Evolutionary conservation across 2,888 invertebrate species (phyloP).

Genomic region (Pogonocherus hispidulus): DNA sequence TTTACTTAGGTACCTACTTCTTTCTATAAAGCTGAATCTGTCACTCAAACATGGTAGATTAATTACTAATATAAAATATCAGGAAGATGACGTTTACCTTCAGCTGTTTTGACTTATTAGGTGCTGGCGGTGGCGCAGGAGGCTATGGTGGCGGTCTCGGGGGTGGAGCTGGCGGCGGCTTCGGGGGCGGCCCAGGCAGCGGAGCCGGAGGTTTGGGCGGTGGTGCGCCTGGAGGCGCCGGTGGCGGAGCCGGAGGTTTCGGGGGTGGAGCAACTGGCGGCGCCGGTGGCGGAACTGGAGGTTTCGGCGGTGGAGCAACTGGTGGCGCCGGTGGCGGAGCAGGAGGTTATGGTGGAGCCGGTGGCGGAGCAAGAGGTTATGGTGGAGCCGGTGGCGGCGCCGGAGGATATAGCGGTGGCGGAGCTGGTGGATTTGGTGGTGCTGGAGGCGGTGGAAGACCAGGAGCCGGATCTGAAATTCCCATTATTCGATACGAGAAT

Average conservation of each 20-base stretch:
- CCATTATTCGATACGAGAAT: conserved; percentile 59
- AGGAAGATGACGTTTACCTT: no score
- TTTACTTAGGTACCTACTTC: no score
- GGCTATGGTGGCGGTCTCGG: conserved; percentile 24
- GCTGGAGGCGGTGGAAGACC: conserved; percentile 42
- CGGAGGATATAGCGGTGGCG: conserved; percentile 24
- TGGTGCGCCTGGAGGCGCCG: conserved; percentile 10
- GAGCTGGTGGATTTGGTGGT: conserved; percentile 32
- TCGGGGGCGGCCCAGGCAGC: conserved; percentile 36
- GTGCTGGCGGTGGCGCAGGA: neutral
- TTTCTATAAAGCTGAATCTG: no score
- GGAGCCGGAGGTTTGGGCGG: neutral
- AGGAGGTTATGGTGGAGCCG: neutral
- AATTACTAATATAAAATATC: no score
- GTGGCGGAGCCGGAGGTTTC: conserved; percentile 34
- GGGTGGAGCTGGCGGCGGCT: conserved; percentile 30
- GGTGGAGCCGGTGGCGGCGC: conserved; percentile 33
- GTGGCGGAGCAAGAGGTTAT: conserved; percentile 13
- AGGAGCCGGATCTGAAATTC: conserved; percentile 55
- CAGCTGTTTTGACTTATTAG: neutral
- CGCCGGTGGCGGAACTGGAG: conserved; percentile 29
- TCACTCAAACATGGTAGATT: no score
- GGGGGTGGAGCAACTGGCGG: conserved; percentile 27
- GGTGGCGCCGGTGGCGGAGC: conserved; percentile 34
- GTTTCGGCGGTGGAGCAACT: conserved; percentile 47